phyloP scores from a whole-genome alignment of 2,888 invertebrate genomes.

The Spisula subtruncata region DNA sequence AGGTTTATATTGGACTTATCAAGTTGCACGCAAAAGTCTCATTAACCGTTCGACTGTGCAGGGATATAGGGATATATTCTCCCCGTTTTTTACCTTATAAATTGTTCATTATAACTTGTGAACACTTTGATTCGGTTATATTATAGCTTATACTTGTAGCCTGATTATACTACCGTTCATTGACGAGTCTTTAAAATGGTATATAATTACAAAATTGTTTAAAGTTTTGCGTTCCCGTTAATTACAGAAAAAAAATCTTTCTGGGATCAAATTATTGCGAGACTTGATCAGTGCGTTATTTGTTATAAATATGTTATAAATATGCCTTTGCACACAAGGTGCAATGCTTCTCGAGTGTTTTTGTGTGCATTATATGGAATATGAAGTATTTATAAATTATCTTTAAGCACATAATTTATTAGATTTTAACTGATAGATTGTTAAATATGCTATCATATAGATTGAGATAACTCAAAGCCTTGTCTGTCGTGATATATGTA shows the following conservation, averaged over 20 bases:
- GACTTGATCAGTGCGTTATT: not conserved
- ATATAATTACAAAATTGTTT: conserved; percentile 14
- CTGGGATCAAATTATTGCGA: not conserved
- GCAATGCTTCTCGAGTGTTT: not conserved
- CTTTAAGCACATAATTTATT: conserved; percentile 11
- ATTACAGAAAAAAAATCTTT: conserved; percentile 17
- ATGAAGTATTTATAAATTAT: not conserved
- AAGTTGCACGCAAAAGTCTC: conserved; percentile 72
- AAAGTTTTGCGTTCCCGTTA: not conserved
- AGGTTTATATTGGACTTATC: conserved; percentile 69
- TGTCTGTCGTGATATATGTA: not conserved
- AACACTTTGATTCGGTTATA: conserved; percentile 21
- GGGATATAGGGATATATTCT: not conserved
- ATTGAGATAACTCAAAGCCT: conserved; percentile 9
- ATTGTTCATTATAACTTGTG: conserved; percentile 22
- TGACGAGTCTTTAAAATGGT: not conserved
- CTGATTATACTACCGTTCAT: not conserved
- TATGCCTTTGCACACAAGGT: not conserved
- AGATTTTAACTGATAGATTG: conserved; percentile 23
- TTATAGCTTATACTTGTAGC: not conserved
- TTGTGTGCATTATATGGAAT: conserved; percentile 1
- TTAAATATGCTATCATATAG: conserved; percentile 26
- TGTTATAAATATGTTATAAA: not conserved
- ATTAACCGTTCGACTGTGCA: conserved; percentile 58
- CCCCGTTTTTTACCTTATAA: conserved; percentile 20